Conservation (phyloP, 2,113 vertebrate genomes). For the Anolis sagrei region DNA sequence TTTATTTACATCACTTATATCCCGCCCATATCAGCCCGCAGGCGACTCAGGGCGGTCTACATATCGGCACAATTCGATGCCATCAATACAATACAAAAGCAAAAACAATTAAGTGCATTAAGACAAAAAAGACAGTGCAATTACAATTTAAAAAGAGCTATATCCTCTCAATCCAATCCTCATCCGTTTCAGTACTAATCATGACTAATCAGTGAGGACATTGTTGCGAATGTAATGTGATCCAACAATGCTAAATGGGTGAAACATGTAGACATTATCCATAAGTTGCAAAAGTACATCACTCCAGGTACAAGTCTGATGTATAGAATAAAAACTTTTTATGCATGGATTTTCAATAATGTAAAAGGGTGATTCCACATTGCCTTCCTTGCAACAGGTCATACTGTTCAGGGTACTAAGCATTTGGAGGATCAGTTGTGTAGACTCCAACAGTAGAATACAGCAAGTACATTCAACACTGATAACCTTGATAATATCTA, state of each 20-base stretch:
- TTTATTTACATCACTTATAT: too few relatives aligned
- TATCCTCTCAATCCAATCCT: too few relatives aligned
- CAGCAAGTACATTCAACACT: neutral
- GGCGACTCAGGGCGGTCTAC: too few relatives aligned
- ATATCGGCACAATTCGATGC: too few relatives aligned
- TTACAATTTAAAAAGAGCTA: too few relatives aligned
- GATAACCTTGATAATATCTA: slow-evolving; percentile 4
- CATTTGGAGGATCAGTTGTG: neutral
- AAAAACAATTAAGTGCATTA: too few relatives aligned
- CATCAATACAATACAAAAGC: too few relatives aligned
- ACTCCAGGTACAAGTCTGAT: neutral
- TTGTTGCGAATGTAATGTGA: neutral
- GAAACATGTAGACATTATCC: neutral
- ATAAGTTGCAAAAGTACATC: neutral
- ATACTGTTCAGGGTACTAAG: neutral
- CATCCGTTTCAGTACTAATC: neutral
- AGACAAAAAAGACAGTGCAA: too few relatives aligned
- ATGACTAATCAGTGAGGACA: neutral
- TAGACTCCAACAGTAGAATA: slow-evolving; percentile 20
- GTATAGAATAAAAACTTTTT: neutral
- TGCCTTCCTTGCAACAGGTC: neutral
- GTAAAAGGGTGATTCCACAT: neutral
- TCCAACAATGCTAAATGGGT: neutral
- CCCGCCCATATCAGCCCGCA: too few relatives aligned
- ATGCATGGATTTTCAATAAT: neutral